Evolutionary conservation across 2,113 vertebrate genomes (phyloP).

Genomic region (Psephotus haematonotus): DNA sequence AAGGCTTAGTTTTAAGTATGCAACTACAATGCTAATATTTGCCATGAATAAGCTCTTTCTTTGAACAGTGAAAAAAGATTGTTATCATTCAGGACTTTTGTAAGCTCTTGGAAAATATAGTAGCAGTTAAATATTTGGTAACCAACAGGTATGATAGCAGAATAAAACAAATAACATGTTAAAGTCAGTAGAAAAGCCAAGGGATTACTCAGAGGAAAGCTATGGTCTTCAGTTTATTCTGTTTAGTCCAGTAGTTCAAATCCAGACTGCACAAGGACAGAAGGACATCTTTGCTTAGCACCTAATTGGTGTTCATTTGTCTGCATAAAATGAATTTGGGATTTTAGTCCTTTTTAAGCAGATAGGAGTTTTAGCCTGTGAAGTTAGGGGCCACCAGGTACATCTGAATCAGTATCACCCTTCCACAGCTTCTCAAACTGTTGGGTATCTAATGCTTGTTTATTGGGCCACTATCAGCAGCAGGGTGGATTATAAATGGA

Average conservation of each 20-base stretch:
- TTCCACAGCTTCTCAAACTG: neutral
- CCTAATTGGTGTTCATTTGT: neutral
- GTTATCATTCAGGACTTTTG: neutral
- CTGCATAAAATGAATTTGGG: neutral
- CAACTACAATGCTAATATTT: neutral
- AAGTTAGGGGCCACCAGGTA: neutral
- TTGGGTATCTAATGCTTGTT: neutral
- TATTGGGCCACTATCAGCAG: neutral
- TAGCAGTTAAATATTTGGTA: neutral
- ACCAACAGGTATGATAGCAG: neutral
- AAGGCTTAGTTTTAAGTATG: neutral
- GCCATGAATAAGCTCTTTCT: neutral
- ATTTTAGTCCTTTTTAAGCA: neutral
- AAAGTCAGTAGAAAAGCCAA: neutral
- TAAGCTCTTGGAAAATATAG: neutral
- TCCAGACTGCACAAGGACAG: fast-evolving
- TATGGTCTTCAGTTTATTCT: neutral
- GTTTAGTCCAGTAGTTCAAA: neutral
- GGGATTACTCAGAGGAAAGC: neutral
- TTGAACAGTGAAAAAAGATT: neutral
- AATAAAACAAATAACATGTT: neutral
- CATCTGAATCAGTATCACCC: neutral
- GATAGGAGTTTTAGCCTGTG: neutral
- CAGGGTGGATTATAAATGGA: neutral
- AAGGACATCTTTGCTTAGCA: neutral